Conservation (phyloP, 1,140 invertebrate genomes). For the Lucilia sericata region DNA sequence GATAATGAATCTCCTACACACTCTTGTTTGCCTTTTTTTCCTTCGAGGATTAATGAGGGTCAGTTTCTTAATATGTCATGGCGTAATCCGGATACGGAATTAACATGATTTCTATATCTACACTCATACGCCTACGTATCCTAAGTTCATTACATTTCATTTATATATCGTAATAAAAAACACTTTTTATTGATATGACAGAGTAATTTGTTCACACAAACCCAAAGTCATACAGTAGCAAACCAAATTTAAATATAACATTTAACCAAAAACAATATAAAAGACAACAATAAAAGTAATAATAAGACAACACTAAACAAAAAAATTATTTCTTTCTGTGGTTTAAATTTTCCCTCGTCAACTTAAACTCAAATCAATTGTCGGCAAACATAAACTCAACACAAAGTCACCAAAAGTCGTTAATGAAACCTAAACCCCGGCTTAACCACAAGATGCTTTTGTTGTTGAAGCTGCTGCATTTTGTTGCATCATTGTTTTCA, state of each 20-base stretch:
- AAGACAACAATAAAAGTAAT: neutral
- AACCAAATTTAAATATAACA: neutral
- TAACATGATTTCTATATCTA: too few species aligned
- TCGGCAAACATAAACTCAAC: neutral
- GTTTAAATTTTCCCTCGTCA: neutral
- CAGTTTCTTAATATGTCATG: too few species aligned
- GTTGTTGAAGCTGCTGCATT: neutral
- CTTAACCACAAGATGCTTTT: neutral
- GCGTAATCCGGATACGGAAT: too few species aligned
- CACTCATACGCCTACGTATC: too few species aligned
- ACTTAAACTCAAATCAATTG: neutral
- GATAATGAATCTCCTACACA: too few species aligned
- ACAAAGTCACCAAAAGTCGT: slow-evolving; percentile 26
- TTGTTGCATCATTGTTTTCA: neutral
- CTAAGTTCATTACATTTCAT: too few species aligned
- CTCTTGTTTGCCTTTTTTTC: too few species aligned
- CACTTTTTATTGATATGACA: neutral
- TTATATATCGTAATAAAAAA: neutral
- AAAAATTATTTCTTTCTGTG: slow-evolving; percentile 13
- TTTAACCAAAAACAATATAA: neutral
- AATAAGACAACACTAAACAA: neutral
- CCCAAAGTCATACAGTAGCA: neutral
- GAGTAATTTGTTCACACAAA: neutral
- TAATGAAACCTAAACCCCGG: neutral
- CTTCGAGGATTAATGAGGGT: too few species aligned